Conservation (phyloP, 2,113 vertebrate species). For the Elephantulus edwardii region DNA sequence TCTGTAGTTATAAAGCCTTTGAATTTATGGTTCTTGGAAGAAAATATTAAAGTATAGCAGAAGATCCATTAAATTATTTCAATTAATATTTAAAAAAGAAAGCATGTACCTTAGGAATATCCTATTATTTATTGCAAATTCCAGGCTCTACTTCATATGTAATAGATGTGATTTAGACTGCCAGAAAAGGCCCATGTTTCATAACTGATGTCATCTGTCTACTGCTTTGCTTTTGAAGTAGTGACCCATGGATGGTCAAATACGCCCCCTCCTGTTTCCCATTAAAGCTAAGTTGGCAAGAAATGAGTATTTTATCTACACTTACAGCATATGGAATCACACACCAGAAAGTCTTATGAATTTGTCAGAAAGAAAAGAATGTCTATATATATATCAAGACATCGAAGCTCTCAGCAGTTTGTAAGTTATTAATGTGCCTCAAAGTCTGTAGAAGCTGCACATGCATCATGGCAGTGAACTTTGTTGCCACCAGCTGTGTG, state of each 20-base stretch:
- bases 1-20: background rate
- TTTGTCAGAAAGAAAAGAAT: conserved; percentile 67
- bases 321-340: conserved; percentile 43
- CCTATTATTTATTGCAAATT: background rate
- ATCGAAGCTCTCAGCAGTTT: conserved; percentile 66
- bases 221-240: background rate
- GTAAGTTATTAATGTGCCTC: conserved; percentile 80
- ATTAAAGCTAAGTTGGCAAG: conserved; percentile 46
- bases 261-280: background rate
- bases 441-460: conserved; percentile 76
- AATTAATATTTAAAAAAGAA: background rate
- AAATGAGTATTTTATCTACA: conserved; percentile 59
- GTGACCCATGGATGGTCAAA: background rate
- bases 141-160: background rate
- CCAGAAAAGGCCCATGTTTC: background rate
- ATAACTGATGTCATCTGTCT: background rate
- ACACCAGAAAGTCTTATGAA: conserved; percentile 51
- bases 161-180: background rate
- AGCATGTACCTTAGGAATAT: background rate
- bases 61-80: background rate
- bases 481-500: conserved; percentile 47
- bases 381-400: conserved; percentile 74
- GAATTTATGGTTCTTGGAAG: background rate
- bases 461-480: conserved; percentile 36
- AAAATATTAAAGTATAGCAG: background rate